These are phyloP conservation scores for Zingel zingel DNA, from an alignment of 2,113 vertebrate genomes.

Conservation along the genomic window DNA sequence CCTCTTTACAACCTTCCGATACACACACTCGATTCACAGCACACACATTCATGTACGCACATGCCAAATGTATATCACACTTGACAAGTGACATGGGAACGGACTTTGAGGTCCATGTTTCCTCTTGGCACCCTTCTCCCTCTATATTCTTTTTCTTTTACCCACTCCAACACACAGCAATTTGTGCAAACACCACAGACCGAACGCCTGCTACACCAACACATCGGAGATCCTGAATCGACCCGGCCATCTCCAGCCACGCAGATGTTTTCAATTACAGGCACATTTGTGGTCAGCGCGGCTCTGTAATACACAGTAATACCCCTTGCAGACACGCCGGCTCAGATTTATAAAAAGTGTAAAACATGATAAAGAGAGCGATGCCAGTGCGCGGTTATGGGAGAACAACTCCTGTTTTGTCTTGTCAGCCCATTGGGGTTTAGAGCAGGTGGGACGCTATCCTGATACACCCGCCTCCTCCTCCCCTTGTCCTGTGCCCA, in stretches of 20 bases:
- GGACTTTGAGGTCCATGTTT: conserved; percentile 43
- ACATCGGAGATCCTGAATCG: conserved; percentile 45
- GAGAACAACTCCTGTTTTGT: conserved; percentile 60
- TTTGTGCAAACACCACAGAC: conserved; percentile 14
- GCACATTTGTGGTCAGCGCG: conserved; percentile 55
- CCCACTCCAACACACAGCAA: not conserved
- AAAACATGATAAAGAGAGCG: conserved; percentile 62
- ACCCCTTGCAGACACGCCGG: conserved; percentile 45
- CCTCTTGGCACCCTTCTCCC: conserved; percentile 1
- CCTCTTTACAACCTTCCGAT: conserved; percentile 62
- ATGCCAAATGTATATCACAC: conserved; percentile 57
- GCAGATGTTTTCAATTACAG: conserved; percentile 67
- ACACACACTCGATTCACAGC: conserved; percentile 19
- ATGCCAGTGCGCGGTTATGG: conserved; percentile 32
- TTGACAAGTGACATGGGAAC: conserved; percentile 55
- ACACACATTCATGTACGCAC: conserved; percentile 52
- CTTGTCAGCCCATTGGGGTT: conserved; percentile 38
- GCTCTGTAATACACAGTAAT: conserved; percentile 52
- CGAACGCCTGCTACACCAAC: not conserved
- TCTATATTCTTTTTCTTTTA: not conserved
- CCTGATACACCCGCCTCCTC: conserved; percentile 4
- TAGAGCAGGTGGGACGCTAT: conserved; percentile 64
- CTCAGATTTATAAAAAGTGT: conserved; percentile 67
- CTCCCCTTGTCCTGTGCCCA: not conserved
- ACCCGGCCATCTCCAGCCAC: conserved; percentile 42